Conservation (phyloP, 2,797 vertebrate genomes). For the Ctenopoma kingsleyae region DNA sequence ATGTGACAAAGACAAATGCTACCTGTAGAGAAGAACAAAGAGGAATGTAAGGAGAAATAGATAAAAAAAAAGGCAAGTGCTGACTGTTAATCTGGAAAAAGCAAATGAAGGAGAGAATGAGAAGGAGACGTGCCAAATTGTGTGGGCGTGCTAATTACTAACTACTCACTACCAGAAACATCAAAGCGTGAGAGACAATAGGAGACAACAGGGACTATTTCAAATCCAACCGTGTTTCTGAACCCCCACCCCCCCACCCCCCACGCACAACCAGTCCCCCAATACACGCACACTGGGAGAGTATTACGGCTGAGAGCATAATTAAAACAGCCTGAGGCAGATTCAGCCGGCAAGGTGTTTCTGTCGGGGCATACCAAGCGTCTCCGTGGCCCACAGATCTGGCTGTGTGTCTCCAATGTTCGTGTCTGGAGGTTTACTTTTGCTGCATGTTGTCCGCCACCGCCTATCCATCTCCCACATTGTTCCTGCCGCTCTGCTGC, state of each 20-base stretch:
- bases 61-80: background rate
- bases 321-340: slow-evolving; percentile 61
- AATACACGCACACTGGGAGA: background rate
- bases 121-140: slow-evolving; percentile 41
- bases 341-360: slow-evolving; percentile 45
- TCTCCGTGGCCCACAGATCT: background rate
- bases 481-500: slow-evolving; percentile 10
- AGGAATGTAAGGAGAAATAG: background rate
- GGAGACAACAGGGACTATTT: slow-evolving; percentile 72
- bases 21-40: slow-evolving; percentile 20
- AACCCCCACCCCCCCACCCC: slow-evolving; percentile 12
- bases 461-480: background rate
- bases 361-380: background rate
- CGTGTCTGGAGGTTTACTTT: slow-evolving; percentile 35
- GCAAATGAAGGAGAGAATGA: slow-evolving; percentile 31
- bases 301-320: slow-evolving; percentile 49
- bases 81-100: slow-evolving; percentile 34
- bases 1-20: slow-evolving; percentile 1
- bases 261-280: slow-evolving; percentile 27
- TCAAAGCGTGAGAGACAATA: slow-evolving; percentile 68
- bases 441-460: background rate
- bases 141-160: slow-evolving; percentile 70
- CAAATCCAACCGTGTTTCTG: slow-evolving; percentile 49
- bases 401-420: background rate
- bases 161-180: slow-evolving; percentile 58